Base-by-base conservation (phyloP, 2,113 vertebrate species). In the Pipra filicauda region DNA sequence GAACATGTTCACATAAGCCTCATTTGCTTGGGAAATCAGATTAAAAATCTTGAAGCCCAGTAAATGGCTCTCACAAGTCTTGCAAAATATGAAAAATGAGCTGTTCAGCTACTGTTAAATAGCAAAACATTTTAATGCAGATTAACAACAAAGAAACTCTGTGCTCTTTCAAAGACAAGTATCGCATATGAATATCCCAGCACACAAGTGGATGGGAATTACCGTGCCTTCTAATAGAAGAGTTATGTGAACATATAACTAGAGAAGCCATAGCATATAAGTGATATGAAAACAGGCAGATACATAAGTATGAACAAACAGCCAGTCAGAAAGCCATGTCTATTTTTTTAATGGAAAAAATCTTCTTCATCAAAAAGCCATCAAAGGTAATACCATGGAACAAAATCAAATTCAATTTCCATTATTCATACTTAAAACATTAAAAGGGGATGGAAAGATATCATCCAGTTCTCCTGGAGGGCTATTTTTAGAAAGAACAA, bases 401-500 rank as follows among this genome's bases (percentile, higher is more conserved):
- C 20, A 72, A 88, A 94, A 76, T 17, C 28, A 65, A 82, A 64
- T 86, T 77, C 33, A 65, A 61, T 95, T 75, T 77, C 79, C 1
- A 0, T 84, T 95, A 90, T 67, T 91, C 74, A 57, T 43, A 77
- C 76, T 88, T 89, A 83, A 91, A 95, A 85, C 88, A 85, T 85
- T 94, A 91, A 89, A 92, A 76, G 30, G 11, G 16, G 16, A 37
- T 49, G 62, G 72, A 43, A 91, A 70, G 64, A 90, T 51, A 74
- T 1, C 9, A 85, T 66, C 70, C 75, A 85, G 64, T 67, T 73
- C 71, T 83, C 31, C 48, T 54, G 46, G 41, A 83, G 24, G 26
- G 37, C 49, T 93, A 79, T 92, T 90, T 96, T 93, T 88, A 86
- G 91, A 88, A 85, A 90, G 81, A 91, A 88, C 75, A 90, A 85